phyloP scores from a whole-genome alignment of 2,797 vertebrate species.

The Ambastaia sidthimunki region DNA sequence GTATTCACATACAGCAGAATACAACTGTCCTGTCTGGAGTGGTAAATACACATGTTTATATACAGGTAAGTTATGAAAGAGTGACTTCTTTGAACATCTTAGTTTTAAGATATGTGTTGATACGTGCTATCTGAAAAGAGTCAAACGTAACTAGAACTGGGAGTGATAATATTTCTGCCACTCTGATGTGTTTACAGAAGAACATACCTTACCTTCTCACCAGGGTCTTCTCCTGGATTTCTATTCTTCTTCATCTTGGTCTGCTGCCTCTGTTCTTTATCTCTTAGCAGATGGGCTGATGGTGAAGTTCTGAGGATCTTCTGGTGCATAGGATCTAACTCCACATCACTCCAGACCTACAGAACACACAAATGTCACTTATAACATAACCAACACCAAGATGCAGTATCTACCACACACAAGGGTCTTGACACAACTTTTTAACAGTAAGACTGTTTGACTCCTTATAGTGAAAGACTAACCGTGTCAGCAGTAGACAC shows the following conservation, averaged over 20 bases:
- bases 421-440: too few relatives aligned
- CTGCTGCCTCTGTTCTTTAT: slow-evolving; percentile 57
- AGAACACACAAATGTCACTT: slow-evolving; percentile 22
- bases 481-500: slow-evolving; percentile 76
- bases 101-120: too few relatives aligned
- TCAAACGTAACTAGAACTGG: background rate
- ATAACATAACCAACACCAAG: too few relatives aligned
- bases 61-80: too few relatives aligned
- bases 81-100: too few relatives aligned
- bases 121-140: too few relatives aligned
- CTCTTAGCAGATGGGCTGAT: slow-evolving; percentile 59
- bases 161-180: background rate
- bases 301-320: slow-evolving; percentile 60
- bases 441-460: too few relatives aligned
- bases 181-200: background rate
- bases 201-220: slow-evolving; percentile 66
- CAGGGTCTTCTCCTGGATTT: background rate
- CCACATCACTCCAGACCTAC: slow-evolving; percentile 77
- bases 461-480: slow-evolving; percentile 53
- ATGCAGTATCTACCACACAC: too few relatives aligned
- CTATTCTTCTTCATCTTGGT: slow-evolving; percentile 48
- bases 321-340: slow-evolving; percentile 69
- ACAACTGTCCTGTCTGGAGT: too few relatives aligned
- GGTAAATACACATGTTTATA: too few relatives aligned
- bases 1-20: too few relatives aligned